phyloP scores from a whole-genome alignment of 37 sponge, comb jelly and placozoan genomes.

The Aplysina aerophoba region DNA sequence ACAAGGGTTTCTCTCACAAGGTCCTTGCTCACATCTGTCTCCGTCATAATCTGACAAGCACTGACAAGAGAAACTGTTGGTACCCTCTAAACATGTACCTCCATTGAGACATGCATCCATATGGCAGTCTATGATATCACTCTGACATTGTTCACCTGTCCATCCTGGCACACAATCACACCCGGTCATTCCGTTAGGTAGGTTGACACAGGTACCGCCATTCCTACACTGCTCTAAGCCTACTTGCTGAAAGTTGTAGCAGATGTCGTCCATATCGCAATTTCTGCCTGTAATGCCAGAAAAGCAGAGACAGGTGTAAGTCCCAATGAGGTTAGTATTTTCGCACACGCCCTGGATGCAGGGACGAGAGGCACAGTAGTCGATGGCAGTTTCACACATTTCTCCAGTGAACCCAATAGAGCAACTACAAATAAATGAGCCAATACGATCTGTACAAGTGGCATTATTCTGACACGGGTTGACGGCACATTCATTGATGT shows the following conservation, averaged over 20 bases:
- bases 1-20: constrained; percentile 22
- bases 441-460: constrained; percentile 11
- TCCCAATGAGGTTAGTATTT: constrained; percentile 18
- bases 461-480: constrained; percentile 17
- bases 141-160: constrained; percentile 46
- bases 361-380: constrained; percentile 19
- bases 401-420: constrained; percentile 24
- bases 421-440: constrained; percentile 20
- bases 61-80: constrained; percentile 38
- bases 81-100: constrained; percentile 35
- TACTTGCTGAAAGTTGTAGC: constrained; percentile 19
- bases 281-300: background rate
- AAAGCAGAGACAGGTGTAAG: constrained; percentile 20
- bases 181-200: background rate
- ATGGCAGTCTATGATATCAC: constrained; percentile 33
- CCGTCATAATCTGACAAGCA: constrained; percentile 34
- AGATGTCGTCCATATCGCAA: background rate
- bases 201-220: constrained; percentile 47
- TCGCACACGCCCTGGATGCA: constrained; percentile 10
- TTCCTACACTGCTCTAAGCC: constrained; percentile 53
- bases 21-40: background rate
- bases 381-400: constrained; percentile 7
- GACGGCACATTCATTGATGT: background rate
- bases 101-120: constrained; percentile 43
- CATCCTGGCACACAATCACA: constrained; percentile 9